These are phyloP conservation scores for Fulmarus glacialis DNA, from an alignment of 2,113 vertebrate species.

Conservation along the genomic window DNA sequence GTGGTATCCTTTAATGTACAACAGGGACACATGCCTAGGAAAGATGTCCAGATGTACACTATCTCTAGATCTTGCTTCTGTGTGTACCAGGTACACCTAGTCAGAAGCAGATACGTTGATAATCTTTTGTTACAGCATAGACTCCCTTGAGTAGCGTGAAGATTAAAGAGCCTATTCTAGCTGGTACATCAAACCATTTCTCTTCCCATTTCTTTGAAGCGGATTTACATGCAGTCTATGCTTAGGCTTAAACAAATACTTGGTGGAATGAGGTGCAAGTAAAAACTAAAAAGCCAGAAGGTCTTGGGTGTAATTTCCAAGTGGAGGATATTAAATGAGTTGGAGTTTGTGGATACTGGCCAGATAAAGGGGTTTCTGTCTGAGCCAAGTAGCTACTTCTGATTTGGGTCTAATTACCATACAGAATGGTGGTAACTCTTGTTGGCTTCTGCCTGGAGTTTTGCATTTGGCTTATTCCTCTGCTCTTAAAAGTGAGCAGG, in stretches of 20 bases:
- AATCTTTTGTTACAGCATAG: neutral
- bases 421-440: neutral
- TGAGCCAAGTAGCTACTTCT: slow-evolving; percentile 25
- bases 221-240: neutral
- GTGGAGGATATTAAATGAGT: slow-evolving; percentile 17
- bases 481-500: neutral
- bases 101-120: neutral
- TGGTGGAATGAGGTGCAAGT: neutral
- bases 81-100: neutral
- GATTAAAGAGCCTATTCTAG: slow-evolving; percentile 38
- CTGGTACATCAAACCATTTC: slow-evolving; percentile 33
- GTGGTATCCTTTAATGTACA: neutral
- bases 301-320: slow-evolving; percentile 11
- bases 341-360: slow-evolving; percentile 18
- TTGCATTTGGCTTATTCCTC: neutral
- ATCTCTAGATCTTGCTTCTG: slow-evolving; percentile 12
- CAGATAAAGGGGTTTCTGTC: slow-evolving; percentile 1
- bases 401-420: slow-evolving; percentile 15
- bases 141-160: neutral
- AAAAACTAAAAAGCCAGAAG: slow-evolving; percentile 30
- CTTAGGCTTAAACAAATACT: slow-evolving; percentile 32
- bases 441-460: neutral
- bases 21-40: neutral
- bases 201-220: slow-evolving; percentile 47
- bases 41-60: neutral